Evolutionary conservation across 2,113 vertebrate species (phyloP), one percentile per base, ranked within the genome.

Genomic region (Lamprologus speciosus): DNA sequence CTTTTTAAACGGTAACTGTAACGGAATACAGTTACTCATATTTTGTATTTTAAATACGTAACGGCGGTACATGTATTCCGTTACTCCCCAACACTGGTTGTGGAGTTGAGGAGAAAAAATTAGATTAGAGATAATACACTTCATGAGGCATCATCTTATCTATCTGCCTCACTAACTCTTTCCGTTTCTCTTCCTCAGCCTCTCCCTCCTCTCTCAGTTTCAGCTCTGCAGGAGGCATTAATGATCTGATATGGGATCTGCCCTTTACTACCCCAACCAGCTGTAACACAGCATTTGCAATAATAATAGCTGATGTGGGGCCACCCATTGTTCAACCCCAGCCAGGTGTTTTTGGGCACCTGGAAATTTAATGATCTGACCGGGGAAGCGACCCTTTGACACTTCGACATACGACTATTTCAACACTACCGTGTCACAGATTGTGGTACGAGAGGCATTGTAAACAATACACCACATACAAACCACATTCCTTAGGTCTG

Each of bases 341-440:
- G 83, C 92, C 95, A 94, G 92, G 91, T 94, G 93, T 90, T 93
- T 54, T 42, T 21, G 83, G 70, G 86, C 91, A 93, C 92, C 89
- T 87, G 90, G 63, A 93, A 91, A 87, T 90, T 89, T 95, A 94
- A 94, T 94, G 94, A 95, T 87, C 87, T 94, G 87, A 90, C 90
- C 85, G 80, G 93, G 91, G 90, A 91, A 85, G 57, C 2, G 11
- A 92, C 86, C 88, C 89, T 81, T 90, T 91, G 86, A 85, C 88
- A 65, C 58, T 68, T 54, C 75, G 70, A 92, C 91, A 50, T 75
- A 47, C 16, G 16, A 75, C 42, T 28, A 50, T 75, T 75, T 75
- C 23, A 75, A 50, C 70, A 28, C 78, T 53, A 58, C 55, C 2
- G 5, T 50, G 42, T 23, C 31, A 83, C 63, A 57, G 11, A 75